These are phyloP conservation scores for Idaea biselata DNA, from an alignment of 2,888 invertebrate genomes.

Conservation along the genomic window DNA sequence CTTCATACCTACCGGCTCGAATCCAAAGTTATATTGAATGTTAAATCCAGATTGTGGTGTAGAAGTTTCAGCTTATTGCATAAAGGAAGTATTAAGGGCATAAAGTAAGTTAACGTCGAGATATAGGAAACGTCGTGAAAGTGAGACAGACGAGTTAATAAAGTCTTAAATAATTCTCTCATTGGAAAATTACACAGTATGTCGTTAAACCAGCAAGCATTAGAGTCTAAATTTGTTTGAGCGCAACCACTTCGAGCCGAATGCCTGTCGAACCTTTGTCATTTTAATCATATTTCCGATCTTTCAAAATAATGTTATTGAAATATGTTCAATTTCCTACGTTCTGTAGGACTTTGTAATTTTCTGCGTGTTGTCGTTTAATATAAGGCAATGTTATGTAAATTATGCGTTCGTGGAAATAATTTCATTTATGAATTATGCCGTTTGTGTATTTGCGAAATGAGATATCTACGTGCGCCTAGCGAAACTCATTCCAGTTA, in stretches of 20 bases:
- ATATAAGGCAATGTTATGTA: slow-evolving; percentile 26
- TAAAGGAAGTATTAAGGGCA: slow-evolving; percentile 45
- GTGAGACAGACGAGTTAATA: slow-evolving; percentile 57
- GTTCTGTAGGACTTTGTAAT: slow-evolving; percentile 60
- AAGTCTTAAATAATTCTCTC: slow-evolving; percentile 51
- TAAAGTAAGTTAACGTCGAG: slow-evolving; percentile 42
- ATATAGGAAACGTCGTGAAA: slow-evolving; percentile 46
- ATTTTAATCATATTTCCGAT: slow-evolving; percentile 78
- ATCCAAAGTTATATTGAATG: slow-evolving; percentile 35
- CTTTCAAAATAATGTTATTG: slow-evolving; percentile 78
- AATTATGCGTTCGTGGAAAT: slow-evolving; percentile 26
- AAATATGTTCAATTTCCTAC: slow-evolving; percentile 79
- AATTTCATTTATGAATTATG: slow-evolving; percentile 27
- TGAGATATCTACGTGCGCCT: slow-evolving; percentile 8
- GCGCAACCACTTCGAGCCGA: slow-evolving; percentile 40
- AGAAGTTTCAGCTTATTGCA: slow-evolving; percentile 46
- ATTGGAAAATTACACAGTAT: slow-evolving; percentile 41
- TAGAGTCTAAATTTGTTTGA: slow-evolving; percentile 58
- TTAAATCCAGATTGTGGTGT: slow-evolving; percentile 35
- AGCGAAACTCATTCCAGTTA: neutral
- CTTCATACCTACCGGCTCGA: neutral
- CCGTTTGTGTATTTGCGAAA: slow-evolving; percentile 21
- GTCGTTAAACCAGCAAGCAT: slow-evolving; percentile 40
- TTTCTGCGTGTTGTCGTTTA: slow-evolving; percentile 46
- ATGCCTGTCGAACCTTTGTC: slow-evolving; percentile 78